Percentiles rank a stretch among this genome's conserved stretches.
Evolutionary conservation across 2,888 invertebrate genomes (phyloP).

Genomic region (Rapana venosa): DNA sequence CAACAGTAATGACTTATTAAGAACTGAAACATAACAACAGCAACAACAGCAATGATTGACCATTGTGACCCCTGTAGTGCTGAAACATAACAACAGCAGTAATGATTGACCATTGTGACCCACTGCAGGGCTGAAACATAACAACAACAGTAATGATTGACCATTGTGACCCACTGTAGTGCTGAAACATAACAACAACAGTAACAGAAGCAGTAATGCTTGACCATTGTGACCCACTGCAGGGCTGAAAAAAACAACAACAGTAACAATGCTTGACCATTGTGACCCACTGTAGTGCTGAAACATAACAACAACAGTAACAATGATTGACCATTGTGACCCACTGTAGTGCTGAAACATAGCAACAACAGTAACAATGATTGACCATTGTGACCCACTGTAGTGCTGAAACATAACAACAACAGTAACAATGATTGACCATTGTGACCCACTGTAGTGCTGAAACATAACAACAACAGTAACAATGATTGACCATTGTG

Average conservation of each 20-base stretch:
- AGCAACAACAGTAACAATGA: neutral
- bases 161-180: too few species aligned
- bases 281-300: neutral
- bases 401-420: neutral
- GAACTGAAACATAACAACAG: too few species aligned
- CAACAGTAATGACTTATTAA: neutral
- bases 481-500: too few species aligned
- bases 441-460: too few species aligned
- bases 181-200: too few species aligned
- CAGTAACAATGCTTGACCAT: conserved; percentile 36
- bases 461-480: neutral
- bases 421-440: too few species aligned
- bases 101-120: conserved; percentile 48
- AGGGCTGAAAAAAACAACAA: neutral
- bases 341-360: conserved; percentile 37
- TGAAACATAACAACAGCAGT: too few species aligned
- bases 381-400: neutral
- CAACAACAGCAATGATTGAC: too few species aligned
- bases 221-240: conserved; percentile 25
- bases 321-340: conserved; percentile 49
- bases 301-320: too few species aligned
- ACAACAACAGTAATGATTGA: neutral
- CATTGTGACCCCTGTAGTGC: too few species aligned
- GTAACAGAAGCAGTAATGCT: neutral
- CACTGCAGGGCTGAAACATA: neutral